Base-by-base conservation (phyloP, 2,888 invertebrate genomes). In the Agrypnus murinus region DNA sequence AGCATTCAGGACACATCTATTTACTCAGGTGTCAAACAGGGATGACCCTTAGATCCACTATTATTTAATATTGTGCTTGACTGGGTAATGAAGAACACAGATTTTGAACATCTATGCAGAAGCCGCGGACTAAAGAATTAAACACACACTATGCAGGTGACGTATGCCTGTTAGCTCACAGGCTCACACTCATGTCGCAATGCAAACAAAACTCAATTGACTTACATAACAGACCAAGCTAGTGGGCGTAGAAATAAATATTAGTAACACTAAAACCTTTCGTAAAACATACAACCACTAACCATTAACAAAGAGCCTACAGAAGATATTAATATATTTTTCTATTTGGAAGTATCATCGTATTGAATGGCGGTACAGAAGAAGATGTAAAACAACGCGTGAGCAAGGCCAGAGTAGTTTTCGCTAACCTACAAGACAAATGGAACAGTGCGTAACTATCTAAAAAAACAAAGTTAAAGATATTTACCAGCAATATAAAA, bases 1-100 rank as follows among this genome's bases (percentile, higher is more conserved):
- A n/a, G 46, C 46, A 46, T 14, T 46, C 12, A 46, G 3, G 46
- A 46, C 46, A 46, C 15, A n/a, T 17, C 46, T 10, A 46, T 46
- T 17, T 46, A 15, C 10, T 7, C 17, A 6, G 6, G 46, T 14
- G 15, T 46, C 46, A 46, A 46, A 46, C 46, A 46, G 10, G 15
- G 46, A 46, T 46, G 14, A 8, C 17, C 46, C 10, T 17, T 46
- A 4, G 12, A 4, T n/a, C 46, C 46, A 15, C 17, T 46, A 46
- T 10, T 46, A 4, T 46, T 19, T 5, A 15, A 46, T 46, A 46
- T 46, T 46, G 6, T 46, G 15, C 12, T 46, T 46, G 19, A 46
- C 15, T 46, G 46, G 17, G 46, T 46, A 15, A 46, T 46, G 15
- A 46, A 14, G 15, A 46, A 46, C 15, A 46, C 15, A 8, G 15